Conservation (phyloP, 2,888 invertebrate species). For the Hirtodrosophila histrioides region DNA sequence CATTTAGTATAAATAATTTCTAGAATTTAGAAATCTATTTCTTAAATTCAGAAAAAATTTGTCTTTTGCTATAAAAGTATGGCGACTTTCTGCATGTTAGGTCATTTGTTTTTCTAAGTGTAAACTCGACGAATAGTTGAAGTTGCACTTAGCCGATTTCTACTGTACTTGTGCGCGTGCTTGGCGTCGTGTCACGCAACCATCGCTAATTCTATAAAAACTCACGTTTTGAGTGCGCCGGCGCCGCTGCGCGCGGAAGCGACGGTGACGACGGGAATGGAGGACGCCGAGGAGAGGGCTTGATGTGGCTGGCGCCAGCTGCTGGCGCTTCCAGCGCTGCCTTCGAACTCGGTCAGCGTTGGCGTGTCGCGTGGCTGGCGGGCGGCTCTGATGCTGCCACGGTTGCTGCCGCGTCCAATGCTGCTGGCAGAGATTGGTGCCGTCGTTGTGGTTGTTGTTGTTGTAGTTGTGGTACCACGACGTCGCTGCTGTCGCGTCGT, state of each 20-base stretch:
- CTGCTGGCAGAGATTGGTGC: constrained; percentile 11
- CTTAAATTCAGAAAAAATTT: no score
- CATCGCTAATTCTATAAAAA: constrained; percentile 36
- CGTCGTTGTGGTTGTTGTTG: constrained; percentile 31
- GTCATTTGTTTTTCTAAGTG: no score
- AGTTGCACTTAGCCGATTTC: no score
- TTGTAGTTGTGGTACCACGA: constrained; percentile 43
- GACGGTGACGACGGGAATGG: constrained; percentile 2
- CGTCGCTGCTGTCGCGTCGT: constrained; percentile 39
- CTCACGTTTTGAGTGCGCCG: constrained; percentile 82
- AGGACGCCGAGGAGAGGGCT: constrained; percentile 27
- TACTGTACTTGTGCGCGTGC: no score
- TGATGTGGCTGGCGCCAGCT: constrained; percentile 44
- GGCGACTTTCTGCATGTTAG: no score
- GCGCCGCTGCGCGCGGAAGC: constrained; percentile 14
- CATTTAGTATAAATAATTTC: no score
- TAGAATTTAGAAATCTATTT: no score
- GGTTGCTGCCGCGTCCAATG: constrained; percentile 21
- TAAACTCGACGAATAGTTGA: no score
- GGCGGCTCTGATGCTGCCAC: constrained; percentile 51
- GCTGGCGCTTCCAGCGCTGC: constrained; percentile 29
- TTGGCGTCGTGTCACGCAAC: constrained; percentile 6
- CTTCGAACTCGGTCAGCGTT: constrained; percentile 14
- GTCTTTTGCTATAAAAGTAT: no score
- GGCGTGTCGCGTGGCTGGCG: constrained; percentile 73